These are phyloP conservation scores for Andrena praecox DNA, from an alignment of 2,888 invertebrate genomes.

Conservation along the genomic window DNA sequence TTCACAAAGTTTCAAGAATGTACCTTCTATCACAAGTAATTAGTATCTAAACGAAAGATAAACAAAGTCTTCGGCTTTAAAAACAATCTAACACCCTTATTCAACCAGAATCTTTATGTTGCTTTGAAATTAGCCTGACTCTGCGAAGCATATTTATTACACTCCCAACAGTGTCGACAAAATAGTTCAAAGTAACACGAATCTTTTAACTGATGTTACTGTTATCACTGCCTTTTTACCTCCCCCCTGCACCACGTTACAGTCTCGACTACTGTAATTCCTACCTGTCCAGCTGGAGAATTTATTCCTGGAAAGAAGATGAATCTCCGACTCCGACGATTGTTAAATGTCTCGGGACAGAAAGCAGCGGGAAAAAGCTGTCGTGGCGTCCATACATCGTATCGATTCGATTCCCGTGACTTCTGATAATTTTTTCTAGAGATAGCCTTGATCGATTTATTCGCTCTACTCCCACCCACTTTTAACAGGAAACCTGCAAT, in stretches of 20 bases:
- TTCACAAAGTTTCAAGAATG: too few species aligned
- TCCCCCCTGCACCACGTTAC: not conserved
- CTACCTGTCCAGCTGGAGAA: constrained; percentile 9
- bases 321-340: constrained; percentile 11
- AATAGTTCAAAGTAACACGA: too few species aligned
- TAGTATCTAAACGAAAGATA: not conserved
- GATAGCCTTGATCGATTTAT: too few species aligned
- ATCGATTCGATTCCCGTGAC: not conserved
- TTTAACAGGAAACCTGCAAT: too few species aligned
- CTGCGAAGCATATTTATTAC: too few species aligned
- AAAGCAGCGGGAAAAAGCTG: not conserved
- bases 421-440: not conserved
- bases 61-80: not conserved
- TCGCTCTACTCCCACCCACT: too few species aligned
- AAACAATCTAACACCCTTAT: not conserved
- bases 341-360: constrained; percentile 14
- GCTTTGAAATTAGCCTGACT: too few species aligned
- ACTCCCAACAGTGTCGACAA: too few species aligned
- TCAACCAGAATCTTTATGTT: not conserved
- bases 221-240: not conserved
- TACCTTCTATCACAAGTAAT: not conserved
- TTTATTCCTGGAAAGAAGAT: constrained; percentile 15
- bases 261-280: constrained; percentile 2
- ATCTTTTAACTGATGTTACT: too few species aligned
- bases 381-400: not conserved